phyloP scores from a whole-genome alignment of 2,888 invertebrate species.

The Sylvicola cinctus region DNA sequence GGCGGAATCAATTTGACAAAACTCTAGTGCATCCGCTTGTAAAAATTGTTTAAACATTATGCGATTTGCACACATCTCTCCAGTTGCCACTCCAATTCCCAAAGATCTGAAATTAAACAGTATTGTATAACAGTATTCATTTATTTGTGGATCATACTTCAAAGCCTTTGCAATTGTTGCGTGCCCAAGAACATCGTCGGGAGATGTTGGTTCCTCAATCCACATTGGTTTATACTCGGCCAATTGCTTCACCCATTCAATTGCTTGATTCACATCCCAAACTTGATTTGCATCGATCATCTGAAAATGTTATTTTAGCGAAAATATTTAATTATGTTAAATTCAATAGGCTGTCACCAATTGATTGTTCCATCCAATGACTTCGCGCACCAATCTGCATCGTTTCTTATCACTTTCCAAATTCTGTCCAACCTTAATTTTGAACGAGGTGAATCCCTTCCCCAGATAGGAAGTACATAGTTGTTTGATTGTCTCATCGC shows the following conservation, averaged over 20 bases:
- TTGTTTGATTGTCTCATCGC: conserved; percentile 46
- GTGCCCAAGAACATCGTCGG: conserved; percentile 80
- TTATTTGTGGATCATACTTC: conserved; percentile 16
- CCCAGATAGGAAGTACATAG: conserved; percentile 51
- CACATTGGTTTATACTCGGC: conserved; percentile 55
- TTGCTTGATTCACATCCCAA: conserved; percentile 71
- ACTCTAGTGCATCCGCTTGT: conserved; percentile 59
- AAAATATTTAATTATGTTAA: not conserved
- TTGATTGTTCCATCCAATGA: conserved; percentile 52
- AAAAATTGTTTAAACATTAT: conserved; percentile 84
- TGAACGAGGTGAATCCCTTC: conserved; percentile 63
- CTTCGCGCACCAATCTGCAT: conserved; percentile 47
- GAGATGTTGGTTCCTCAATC: conserved; percentile 89
- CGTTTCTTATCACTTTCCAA: conserved; percentile 55
- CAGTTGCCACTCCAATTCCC: conserved; percentile 73
- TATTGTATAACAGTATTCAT: not conserved
- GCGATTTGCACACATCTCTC: conserved; percentile 81
- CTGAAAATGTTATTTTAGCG: conserved; percentile 18
- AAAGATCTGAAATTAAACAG: conserved; percentile 28
- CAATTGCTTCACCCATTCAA: conserved; percentile 65
- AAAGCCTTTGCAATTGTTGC: conserved; percentile 53
- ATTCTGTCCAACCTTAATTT: conserved; percentile 74
- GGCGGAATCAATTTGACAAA: conserved; percentile 79
- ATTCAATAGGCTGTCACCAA: too few relatives aligned
- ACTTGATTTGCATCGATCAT: conserved; percentile 81